Base-by-base conservation (phyloP, 2,797 vertebrate species). In the Rhinella marina region DNA sequence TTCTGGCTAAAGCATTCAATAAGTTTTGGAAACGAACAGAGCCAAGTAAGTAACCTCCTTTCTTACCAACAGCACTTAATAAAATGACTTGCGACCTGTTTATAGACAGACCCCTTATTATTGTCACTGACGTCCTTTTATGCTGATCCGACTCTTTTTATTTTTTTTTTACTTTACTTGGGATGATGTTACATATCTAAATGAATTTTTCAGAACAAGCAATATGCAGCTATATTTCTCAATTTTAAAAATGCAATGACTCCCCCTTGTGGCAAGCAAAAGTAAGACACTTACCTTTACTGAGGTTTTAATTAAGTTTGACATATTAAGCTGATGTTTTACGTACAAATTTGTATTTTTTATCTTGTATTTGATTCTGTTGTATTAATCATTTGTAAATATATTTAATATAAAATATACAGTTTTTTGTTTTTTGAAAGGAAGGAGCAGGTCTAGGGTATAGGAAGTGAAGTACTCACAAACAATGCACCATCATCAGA, bases 1-100 rank as follows among this genome's bases (percentile, higher is more conserved):
- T 89, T 77, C 80, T 79, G 75, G 70, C 29, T 82, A 25, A 79
- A 77, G 52, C 27, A 89, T 81, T 81, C 85, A 86, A 89, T 89
- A 89, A 78, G 80, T 89, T 88, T 86, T 89, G 88, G 88, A 89
- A 89, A 89, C 61, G 83, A 54, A 29, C 59, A 54, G 29, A 82
- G 86, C 73, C 84, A 78, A 54, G 72, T 66, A 76, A 86, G 62
- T 72, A 89, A 32, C 81, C 59, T 72, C 41, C 48, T 61, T 52
- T 85, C 82, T 62, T 72, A 81, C 61, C 29, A 83, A 86, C 77
- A 82, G 84, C 50, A 82, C 78, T 86, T 78, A 77, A 82, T 82
- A 52, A 83, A 78, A 82, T 89, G 75, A 86, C 80, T 72, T 86
- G 86, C 85, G 75, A 82, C 59, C 72, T 77, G 56, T 50, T 57